phyloP scores from a whole-genome alignment of 2,113 vertebrate species.

The Meleagris gallopavo region DNA sequence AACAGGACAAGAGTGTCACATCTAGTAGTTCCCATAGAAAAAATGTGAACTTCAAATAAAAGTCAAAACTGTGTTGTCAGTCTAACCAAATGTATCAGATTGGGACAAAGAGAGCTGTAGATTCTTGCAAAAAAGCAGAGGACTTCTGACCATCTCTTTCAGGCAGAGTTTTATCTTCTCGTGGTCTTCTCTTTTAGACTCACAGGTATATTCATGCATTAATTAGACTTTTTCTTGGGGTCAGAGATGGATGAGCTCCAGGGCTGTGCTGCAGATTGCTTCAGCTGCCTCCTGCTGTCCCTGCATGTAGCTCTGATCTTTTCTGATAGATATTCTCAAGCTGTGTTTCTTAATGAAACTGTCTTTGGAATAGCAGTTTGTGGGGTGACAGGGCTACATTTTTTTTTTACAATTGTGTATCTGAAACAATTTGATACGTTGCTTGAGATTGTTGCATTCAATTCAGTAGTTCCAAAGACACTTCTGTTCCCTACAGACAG shows the following conservation, averaged over 20 bases:
- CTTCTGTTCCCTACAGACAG: neutral
- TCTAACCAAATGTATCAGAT: neutral
- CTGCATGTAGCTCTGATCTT: neutral
- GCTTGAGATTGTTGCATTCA: neutral
- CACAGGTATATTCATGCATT: neutral
- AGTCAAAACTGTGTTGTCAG: neutral
- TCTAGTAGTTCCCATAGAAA: neutral
- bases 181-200: neutral
- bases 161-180: neutral
- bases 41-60: neutral
- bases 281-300: slow-evolving; percentile 38
- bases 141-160: neutral
- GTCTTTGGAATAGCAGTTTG: slow-evolving; percentile 5
- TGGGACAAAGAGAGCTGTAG: neutral
- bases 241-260: neutral
- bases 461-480: neutral
- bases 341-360: slow-evolving; percentile 34
- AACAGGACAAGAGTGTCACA: neutral
- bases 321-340: slow-evolving; percentile 8
- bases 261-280: slow-evolving; percentile 45
- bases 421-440: neutral
- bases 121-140: neutral
- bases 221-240: neutral
- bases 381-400: neutral
- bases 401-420: slow-evolving; percentile 14